phyloP scores from a whole-genome alignment of 1,140 invertebrate genomes.

The Aphidius gifuensis region DNA sequence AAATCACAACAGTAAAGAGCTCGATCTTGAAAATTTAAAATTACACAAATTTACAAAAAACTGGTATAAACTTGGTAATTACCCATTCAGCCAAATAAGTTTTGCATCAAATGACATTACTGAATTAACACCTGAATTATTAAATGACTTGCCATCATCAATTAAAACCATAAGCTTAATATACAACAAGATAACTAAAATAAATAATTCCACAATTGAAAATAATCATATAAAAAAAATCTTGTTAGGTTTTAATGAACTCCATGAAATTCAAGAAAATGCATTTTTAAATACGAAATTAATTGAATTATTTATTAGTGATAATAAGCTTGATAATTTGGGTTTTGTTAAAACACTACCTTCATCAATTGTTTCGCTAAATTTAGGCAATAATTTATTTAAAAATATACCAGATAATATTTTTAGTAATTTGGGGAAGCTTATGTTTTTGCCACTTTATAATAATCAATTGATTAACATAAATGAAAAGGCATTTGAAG shows the following conservation, averaged over 20 bases:
- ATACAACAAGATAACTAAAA: slow-evolving; percentile 18
- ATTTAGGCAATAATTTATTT: slow-evolving; percentile 29
- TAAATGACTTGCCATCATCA: slow-evolving; percentile 34
- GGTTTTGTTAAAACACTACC: slow-evolving; percentile 32
- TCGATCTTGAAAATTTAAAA: slow-evolving; percentile 24
- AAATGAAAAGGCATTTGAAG: slow-evolving; percentile 22
- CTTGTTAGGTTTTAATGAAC: slow-evolving; percentile 28
- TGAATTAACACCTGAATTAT: slow-evolving; percentile 32
- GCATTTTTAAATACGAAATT: slow-evolving; percentile 31
- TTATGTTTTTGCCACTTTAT: slow-evolving; percentile 28
- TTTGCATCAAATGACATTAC: slow-evolving; percentile 32
- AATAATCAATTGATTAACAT: slow-evolving; percentile 30
- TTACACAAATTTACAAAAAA: slow-evolving; percentile 33
- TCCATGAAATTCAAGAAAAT: slow-evolving; percentile 30
- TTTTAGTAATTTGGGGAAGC: slow-evolving; percentile 22
- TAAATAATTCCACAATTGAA: slow-evolving; percentile 26
- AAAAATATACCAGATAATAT: slow-evolving; percentile 21
- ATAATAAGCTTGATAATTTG: slow-evolving; percentile 28
- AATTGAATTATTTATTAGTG: slow-evolving; percentile 20
- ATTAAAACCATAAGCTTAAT: slow-evolving; percentile 28
- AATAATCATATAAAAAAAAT: slow-evolving; percentile 31
- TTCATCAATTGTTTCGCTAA: slow-evolving; percentile 22
- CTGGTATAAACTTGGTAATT: slow-evolving; percentile 32
- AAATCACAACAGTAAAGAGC: slow-evolving; percentile 6
- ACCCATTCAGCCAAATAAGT: slow-evolving; percentile 26